Evolutionary conservation across 2,113 vertebrate species (phyloP), one percentile per base, ranked within the genome.

Genomic region (Pardalotus punctatus): DNA sequence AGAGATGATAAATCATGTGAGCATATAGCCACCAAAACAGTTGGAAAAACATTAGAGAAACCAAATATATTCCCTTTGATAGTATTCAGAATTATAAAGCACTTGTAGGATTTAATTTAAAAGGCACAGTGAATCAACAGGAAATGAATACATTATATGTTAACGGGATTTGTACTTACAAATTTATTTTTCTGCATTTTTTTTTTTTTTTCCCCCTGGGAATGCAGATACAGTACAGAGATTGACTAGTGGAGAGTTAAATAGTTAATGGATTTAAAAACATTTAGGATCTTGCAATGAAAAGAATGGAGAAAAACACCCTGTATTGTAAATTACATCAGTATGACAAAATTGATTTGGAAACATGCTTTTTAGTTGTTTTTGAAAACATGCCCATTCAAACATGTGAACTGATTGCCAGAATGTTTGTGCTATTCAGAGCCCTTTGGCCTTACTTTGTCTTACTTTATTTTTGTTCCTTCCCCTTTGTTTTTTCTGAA

Each of bases 401-500:
- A 65, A 50, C 10, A 22, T 28, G 11, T 69, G 48, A 88, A 42
- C n/a, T 67, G 14, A 65, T 81, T 88, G 38, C 57, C 56, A 87
- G 36, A 67, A 58, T 93, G 18, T 77, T 64, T 96, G 23, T 92
- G 45, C 81, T 96, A 28, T 78, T 86, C 11, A 60, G 54, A 93
- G 38, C 25, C 61, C 85, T 86, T 93, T 86, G 53, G 38, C 54
- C 35, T 72, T 60, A 15, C 71, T 76, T 76, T 78, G 25, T 92
- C 90, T 97, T 87, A 93, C 78, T 76, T 62, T 85, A 14, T 90
- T 96, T 96, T 62, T 2, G 2, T 84, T 81, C 79, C 81, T 67
- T 65, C 23, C 56, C 20, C 62, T 82, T 70, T 85, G 35, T 90
- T 94, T 95, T 94, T 91, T 69, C 25, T 97, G 77, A 69, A 86